Evolutionary conservation across 2,888 invertebrate species (phyloP).

Genomic region (Lithophane ornitopus): DNA sequence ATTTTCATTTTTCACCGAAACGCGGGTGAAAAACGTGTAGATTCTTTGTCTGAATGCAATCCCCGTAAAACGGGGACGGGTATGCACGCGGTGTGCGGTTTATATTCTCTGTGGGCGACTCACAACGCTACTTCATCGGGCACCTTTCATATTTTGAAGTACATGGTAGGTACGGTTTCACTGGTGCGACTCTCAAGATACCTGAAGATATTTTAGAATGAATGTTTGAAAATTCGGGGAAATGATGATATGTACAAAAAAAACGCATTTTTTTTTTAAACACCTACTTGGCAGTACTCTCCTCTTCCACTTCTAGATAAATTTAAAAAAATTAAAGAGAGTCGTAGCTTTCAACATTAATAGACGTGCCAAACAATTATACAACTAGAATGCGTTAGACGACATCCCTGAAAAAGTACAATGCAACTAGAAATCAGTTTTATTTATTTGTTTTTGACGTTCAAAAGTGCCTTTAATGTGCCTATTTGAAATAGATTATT

Average conservation of each 20-base stretch:
- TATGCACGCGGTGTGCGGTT: conserved; percentile 61
- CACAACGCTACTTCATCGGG: conserved; percentile 74
- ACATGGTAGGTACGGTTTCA: conserved; percentile 67
- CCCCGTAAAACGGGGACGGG: conserved; percentile 81
- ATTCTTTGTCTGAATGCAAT: conserved; percentile 79
- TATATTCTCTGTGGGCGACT: conserved; percentile 65
- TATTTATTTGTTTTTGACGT: too few relatives aligned
- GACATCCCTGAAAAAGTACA: neutral
- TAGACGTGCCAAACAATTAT: neutral
- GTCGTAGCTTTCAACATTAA: neutral
- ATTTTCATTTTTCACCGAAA: conserved; percentile 36
- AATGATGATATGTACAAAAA: neutral
- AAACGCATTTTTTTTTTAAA: fast-evolving
- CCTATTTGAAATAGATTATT: too few relatives aligned
- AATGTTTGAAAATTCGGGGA: neutral
- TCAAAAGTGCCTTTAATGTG: too few relatives aligned
- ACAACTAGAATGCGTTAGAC: neutral
- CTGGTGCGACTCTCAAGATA: conserved; percentile 22
- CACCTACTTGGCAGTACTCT: neutral
- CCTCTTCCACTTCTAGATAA: neutral
- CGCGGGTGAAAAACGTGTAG: conserved; percentile 19
- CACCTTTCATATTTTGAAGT: conserved; percentile 80
- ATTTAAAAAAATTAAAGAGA: neutral
- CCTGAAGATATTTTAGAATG: neutral
- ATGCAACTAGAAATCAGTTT: too few relatives aligned